Percentiles rank a stretch among this genome's conserved stretches.
Evolutionary conservation across 2,888 invertebrate genomes (phyloP).

Genomic region (Gerris lacustris): DNA sequence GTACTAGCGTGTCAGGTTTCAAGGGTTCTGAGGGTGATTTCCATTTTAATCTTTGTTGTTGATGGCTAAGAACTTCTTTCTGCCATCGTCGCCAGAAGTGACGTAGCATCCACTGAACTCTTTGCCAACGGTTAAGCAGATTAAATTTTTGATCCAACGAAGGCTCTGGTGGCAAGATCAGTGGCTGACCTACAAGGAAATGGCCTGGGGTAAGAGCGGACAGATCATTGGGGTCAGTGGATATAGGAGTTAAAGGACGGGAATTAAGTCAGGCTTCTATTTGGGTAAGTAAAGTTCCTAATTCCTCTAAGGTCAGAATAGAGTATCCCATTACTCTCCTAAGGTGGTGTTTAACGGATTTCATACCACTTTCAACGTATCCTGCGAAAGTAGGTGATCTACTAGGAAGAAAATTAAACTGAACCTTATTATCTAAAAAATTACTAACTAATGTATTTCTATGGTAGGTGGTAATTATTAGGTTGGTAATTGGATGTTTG

Average conservation of each 20-base stretch:
- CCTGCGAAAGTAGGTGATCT: conserved; percentile 18
- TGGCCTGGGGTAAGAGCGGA: conserved; percentile 12
- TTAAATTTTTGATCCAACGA: background rate
- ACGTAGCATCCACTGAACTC: conserved; percentile 7
- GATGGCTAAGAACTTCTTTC: too few species aligned
- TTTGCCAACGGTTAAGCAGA: conserved; percentile 12
- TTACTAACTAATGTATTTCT: too few species aligned
- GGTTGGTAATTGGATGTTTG: conserved; percentile 7
- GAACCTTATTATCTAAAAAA: background rate
- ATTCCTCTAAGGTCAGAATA: conserved; percentile 12
- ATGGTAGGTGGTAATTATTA: conserved; percentile 13
- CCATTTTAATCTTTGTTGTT: conserved; percentile 15
- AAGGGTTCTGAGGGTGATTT: background rate
- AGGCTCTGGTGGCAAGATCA: conserved; percentile 12
- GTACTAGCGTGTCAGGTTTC: background rate
- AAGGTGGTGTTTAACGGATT: conserved; percentile 12
- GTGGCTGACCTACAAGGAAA: too few species aligned
- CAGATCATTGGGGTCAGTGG: conserved; percentile 14
- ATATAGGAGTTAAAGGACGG: conserved; percentile 10
- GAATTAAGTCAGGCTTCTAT: too few species aligned
- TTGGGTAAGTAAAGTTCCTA: conserved; percentile 16
- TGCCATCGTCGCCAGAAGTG: conserved; percentile 17
- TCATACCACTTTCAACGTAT: conserved; percentile 14
- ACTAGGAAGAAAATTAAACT: conserved; percentile 15
- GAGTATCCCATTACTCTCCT: conserved; percentile 9